phyloP scores from a whole-genome alignment of 2,113 vertebrate species.

The Gobius niger region DNA sequence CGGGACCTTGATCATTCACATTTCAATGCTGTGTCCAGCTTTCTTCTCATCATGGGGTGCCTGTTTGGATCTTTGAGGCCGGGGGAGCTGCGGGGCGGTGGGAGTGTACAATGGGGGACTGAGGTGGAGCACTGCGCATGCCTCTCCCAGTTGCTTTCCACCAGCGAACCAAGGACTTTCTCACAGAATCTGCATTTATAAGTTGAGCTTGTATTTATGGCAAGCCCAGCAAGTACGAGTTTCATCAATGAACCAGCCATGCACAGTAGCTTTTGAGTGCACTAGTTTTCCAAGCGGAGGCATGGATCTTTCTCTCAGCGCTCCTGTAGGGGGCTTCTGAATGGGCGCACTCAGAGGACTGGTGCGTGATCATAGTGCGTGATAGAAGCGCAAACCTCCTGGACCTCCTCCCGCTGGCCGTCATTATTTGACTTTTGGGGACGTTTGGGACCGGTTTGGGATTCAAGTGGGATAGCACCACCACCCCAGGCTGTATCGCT shows the following conservation, averaged over 20 bases:
- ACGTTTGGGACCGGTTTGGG: constrained; percentile 36
- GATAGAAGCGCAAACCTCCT: constrained; percentile 51
- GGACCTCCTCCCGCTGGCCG: constrained; percentile 27
- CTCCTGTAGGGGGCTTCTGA: constrained; percentile 58
- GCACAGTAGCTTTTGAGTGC: constrained; percentile 27
- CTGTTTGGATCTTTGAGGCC: too few relatives aligned
- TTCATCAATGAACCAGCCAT: background rate
- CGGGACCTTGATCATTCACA: too few relatives aligned
- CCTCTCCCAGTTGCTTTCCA: too few relatives aligned
- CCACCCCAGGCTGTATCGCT: constrained; percentile 52
- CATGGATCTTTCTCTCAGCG: constrained; percentile 45
- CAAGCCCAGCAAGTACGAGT: background rate
- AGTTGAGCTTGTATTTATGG: background rate
- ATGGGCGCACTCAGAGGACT: constrained; percentile 67
- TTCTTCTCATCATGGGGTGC: too few relatives aligned
- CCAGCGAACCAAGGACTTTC: too few relatives aligned
- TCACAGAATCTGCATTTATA: too few relatives aligned
- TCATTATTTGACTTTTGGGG: constrained; percentile 44
- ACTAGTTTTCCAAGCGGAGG: constrained; percentile 78
- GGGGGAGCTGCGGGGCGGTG: too few relatives aligned
- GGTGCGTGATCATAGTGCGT: constrained; percentile 46
- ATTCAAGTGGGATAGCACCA: constrained; percentile 34
- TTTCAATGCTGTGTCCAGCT: too few relatives aligned
- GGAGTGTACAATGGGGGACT: too few relatives aligned
- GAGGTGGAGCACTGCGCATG: too few relatives aligned